These are phyloP conservation scores for Macrobrachium rosenbergii DNA, from an alignment of 1,140 invertebrate species.

Conservation along the genomic window DNA sequence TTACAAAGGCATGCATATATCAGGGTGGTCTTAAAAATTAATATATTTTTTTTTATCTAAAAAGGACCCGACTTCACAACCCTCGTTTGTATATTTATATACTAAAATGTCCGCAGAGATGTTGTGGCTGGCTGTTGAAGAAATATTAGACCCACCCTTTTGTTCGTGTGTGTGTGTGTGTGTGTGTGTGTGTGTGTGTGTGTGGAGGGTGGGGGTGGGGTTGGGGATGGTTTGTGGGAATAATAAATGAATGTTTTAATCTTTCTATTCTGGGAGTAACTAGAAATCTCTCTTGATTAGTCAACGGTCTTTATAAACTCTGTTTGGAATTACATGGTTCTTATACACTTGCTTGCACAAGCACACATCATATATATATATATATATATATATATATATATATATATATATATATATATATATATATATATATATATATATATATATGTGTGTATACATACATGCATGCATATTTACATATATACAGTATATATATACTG, in stretches of 20 bases:
- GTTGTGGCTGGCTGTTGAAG: too few relatives aligned
- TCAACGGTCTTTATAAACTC: neutral
- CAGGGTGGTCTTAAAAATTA: too few relatives aligned
- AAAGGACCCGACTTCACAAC: too few relatives aligned
- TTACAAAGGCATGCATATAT: too few relatives aligned
- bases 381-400: neutral
- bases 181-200: neutral
- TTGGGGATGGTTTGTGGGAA: too few relatives aligned
- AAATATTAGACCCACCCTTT: too few relatives aligned
- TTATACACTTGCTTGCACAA: neutral
- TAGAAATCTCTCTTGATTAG: neutral
- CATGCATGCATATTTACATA: neutral
- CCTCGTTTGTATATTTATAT: too few relatives aligned
- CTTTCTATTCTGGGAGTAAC: too few relatives aligned
- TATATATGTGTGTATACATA: neutral
- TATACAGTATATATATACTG: neutral
- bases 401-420: slow-evolving; percentile 13
- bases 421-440: neutral
- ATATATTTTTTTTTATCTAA: too few relatives aligned
- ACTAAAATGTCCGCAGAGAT: too few relatives aligned
- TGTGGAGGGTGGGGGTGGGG: too few relatives aligned
- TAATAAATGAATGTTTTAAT: too few relatives aligned
- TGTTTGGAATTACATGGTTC: neutral
- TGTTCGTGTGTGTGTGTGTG: neutral
- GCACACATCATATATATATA: slow-evolving; percentile 4